A percentile compares a stretch with the other conserved stretches of the same genome.
These are phyloP conservation scores for Platichthys stellatus DNA, from an alignment of 2,113 vertebrate genomes.

Conservation along the genomic window DNA sequence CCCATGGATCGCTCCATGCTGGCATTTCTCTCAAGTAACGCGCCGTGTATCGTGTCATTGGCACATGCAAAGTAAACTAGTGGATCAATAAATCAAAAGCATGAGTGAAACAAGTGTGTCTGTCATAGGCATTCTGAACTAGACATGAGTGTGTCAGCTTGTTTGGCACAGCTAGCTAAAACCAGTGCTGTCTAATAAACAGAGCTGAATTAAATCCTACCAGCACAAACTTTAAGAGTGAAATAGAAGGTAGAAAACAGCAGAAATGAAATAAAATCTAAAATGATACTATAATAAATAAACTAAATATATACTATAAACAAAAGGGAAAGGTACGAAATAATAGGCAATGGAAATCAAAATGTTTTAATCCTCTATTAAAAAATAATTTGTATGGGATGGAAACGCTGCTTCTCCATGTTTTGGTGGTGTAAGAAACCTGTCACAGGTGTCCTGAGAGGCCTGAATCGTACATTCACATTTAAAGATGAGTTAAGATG, in stretches of 20 bases:
- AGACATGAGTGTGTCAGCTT: not conserved
- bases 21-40: constrained; percentile 87
- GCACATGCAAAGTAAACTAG: constrained; percentile 89
- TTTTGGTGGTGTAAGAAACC: no score
- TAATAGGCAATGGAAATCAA: no score
- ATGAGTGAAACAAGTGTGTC: constrained; percentile 41
- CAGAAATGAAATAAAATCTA: not conserved
- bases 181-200: not conserved
- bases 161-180: not conserved
- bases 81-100: constrained; percentile 75
- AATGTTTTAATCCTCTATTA: no score
- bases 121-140: not conserved
- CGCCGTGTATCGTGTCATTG: constrained; percentile 85
- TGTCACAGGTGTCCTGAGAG: no score
- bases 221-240: no score
- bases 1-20: constrained; percentile 86
- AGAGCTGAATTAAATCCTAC: not conserved
- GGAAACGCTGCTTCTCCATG: no score
- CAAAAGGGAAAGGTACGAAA: no score
- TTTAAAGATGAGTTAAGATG: no score
- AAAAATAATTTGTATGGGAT: no score
- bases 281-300: not conserved
- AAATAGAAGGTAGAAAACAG: not conserved
- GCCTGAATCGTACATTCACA: no score
- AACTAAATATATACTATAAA: no score